Conservation (phyloP, 2,888 invertebrate genomes). For the Nomada goodeniana region DNA sequence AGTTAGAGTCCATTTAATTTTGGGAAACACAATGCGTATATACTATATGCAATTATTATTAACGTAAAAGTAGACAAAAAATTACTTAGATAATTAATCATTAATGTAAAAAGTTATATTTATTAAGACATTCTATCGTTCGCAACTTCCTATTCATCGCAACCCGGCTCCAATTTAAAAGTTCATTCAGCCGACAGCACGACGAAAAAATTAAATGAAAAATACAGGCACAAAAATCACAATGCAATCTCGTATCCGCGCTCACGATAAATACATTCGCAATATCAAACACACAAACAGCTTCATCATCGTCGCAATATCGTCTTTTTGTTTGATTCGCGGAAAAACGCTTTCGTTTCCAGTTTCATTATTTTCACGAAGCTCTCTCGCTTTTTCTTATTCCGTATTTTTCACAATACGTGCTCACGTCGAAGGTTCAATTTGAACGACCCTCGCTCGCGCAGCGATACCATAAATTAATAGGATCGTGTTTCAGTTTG, state of each 20-base stretch:
- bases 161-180: background rate
- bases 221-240: background rate
- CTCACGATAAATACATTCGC: background rate
- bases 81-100: too few relatives aligned
- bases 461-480: background rate
- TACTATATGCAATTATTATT: too few relatives aligned
- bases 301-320: background rate
- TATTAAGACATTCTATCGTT: too few relatives aligned
- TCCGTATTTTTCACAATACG: background rate
- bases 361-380: background rate
- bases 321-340: background rate
- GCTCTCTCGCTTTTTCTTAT: too few relatives aligned
- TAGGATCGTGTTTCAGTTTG: background rate
- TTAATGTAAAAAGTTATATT: too few relatives aligned
- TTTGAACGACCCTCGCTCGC: background rate
- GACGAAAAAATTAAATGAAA: background rate
- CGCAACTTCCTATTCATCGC: background rate
- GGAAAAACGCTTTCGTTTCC: background rate
- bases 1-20: too few relatives aligned
- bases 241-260: background rate
- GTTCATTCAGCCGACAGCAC: background rate
- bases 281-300: background rate
- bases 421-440: background rate
- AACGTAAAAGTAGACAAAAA: too few relatives aligned
- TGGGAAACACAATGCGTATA: too few relatives aligned